phyloP scores from a whole-genome alignment of 2,797 vertebrate genomes.

The Rhinoraja longicauda region DNA sequence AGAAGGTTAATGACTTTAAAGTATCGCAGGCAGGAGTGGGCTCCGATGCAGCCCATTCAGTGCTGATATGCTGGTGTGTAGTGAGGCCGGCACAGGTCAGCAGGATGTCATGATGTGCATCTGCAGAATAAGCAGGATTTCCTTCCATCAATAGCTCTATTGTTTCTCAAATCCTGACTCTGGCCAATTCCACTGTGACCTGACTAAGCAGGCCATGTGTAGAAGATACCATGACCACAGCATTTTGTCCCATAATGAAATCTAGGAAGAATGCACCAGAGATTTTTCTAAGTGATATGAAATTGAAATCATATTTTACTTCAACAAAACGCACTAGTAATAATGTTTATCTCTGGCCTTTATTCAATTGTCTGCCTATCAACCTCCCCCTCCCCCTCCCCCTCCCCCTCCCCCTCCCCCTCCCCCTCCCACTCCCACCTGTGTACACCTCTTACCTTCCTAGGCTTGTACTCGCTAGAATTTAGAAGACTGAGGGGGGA shows the following conservation, averaged over 20 bases:
- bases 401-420: too few species aligned
- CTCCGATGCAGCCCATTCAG: neutral
- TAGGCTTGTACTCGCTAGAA: too few species aligned
- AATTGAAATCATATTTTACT: too few species aligned
- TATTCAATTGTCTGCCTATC: too few species aligned
- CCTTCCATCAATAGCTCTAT: neutral
- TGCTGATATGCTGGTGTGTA: neutral
- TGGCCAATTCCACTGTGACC: neutral
- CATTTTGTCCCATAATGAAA: neutral
- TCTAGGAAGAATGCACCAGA: neutral
- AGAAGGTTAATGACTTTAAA: neutral
- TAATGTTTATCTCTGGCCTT: too few species aligned
- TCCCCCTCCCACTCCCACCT: too few species aligned
- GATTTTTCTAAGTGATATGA: too few species aligned
- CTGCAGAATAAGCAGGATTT: constrained; percentile 17
- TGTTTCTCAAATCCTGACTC: neutral
- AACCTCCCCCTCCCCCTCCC: too few species aligned
- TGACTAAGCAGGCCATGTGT: neutral
- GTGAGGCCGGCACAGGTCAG: neutral
- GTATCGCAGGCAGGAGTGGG: neutral
- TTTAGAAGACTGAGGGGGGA: too few species aligned
- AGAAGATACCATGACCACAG: neutral
- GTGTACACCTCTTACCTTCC: too few species aligned
- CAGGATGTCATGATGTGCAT: neutral
- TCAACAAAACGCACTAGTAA: too few species aligned